These are phyloP conservation scores for Dynastes maya DNA, from an alignment of 2,888 invertebrate genomes.

Conservation along the genomic window DNA sequence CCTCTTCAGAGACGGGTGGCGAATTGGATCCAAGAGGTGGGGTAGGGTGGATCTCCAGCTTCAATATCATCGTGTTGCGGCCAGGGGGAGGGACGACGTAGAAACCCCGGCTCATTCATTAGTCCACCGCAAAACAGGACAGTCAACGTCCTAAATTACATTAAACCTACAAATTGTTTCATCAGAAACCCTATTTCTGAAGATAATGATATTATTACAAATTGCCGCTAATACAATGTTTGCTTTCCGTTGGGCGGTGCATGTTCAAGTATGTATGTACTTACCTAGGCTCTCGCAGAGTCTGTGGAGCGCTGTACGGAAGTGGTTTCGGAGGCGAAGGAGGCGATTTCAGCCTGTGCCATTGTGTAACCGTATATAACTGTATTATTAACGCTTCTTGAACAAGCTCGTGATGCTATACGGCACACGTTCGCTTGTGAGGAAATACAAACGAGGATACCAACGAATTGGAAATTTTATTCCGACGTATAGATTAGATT, in stretches of 20 bases:
- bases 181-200: constrained; percentile 56
- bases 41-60: constrained; percentile 46
- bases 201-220: constrained; percentile 58
- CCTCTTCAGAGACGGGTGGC: not conserved
- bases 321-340: not conserved
- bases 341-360: not conserved
- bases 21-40: not conserved
- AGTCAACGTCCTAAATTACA: constrained; percentile 61
- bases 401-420: constrained; percentile 12
- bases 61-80: constrained; percentile 58
- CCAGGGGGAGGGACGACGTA: constrained; percentile 54
- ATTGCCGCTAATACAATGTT: constrained; percentile 39
- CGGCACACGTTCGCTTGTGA: not conserved
- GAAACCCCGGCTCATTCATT: constrained; percentile 57
- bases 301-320: not conserved
- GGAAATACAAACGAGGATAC: not conserved
- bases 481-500: not conserved
- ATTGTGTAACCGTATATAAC: constrained; percentile 25
- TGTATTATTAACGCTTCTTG: constrained; percentile 34
- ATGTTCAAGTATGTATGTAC: constrained; percentile 17
- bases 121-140: constrained; percentile 60
- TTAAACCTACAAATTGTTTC: constrained; percentile 61
- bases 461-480: constrained; percentile 1
- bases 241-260: constrained; percentile 1
- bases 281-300: not conserved